Percentiles rank a stretch among this genome's conserved stretches.
Evolutionary conservation across 2,888 invertebrate genomes (phyloP).

Genomic region (Chirona hameri): DNA sequence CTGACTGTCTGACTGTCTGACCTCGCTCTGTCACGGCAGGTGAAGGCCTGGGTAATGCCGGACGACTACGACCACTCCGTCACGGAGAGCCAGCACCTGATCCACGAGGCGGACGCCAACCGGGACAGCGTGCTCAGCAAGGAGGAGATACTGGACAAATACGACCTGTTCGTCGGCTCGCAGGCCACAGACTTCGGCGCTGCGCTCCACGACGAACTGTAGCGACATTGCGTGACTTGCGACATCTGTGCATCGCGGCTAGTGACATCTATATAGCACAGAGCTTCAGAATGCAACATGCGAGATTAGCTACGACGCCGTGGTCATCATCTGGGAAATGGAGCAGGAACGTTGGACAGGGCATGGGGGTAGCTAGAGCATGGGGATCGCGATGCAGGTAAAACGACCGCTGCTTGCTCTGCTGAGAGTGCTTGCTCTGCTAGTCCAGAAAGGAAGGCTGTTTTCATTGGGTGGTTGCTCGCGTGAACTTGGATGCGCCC

Average conservation of each 20-base stretch:
- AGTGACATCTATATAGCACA: not conserved
- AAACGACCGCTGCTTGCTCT: no score
- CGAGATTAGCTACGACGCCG: not conserved
- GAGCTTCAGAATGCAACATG: not conserved
- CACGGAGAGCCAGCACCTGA: slow-evolving; percentile 91
- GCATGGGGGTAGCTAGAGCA: no score
- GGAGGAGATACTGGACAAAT: slow-evolving; percentile 86
- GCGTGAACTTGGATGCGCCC: no score
- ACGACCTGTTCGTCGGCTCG: slow-evolving; percentile 96
- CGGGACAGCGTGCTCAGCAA: slow-evolving; percentile 84
- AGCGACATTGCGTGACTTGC: slow-evolving; percentile 43
- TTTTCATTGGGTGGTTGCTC: no score
- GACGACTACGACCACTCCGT: slow-evolving; percentile 95
- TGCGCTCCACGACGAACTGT: slow-evolving; percentile 96
- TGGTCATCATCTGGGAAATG: no score
- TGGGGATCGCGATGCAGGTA: no score
- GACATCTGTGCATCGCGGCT: not conserved
- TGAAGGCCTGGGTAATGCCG: slow-evolving; percentile 88
- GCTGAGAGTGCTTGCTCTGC: no score
- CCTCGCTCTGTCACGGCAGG: no score
- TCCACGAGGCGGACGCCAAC: slow-evolving; percentile 89
- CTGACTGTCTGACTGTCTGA: slow-evolving; percentile 33
- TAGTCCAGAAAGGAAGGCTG: no score
- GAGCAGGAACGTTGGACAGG: no score
- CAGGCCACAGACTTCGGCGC: slow-evolving; percentile 99